Conservation (phyloP, 2,888 invertebrate genomes). For the Perithous albicinctus region DNA sequence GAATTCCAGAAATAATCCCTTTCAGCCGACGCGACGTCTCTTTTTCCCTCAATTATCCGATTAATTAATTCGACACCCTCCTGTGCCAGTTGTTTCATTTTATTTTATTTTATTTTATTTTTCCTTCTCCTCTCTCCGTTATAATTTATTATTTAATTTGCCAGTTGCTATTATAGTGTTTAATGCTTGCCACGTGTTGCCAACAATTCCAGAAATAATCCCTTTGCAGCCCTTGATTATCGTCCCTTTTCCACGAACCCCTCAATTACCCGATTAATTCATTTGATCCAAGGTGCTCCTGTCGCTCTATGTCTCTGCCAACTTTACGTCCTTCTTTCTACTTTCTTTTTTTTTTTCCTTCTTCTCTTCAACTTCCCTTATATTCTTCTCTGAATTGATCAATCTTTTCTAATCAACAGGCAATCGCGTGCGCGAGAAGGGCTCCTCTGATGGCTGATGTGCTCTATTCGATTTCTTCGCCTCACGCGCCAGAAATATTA, state of each 20-base stretch:
- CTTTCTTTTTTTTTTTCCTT: conserved; percentile 5
- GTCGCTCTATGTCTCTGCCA: too few species aligned
- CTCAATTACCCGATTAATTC: conserved; percentile 61
- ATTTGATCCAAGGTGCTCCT: conserved; percentile 40
- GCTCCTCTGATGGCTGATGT: conserved; percentile 8
- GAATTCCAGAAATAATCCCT: too few species aligned
- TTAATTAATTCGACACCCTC: too few species aligned
- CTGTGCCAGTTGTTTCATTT: too few species aligned
- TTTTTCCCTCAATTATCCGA: too few species aligned
- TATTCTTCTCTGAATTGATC: conserved; percentile 50
- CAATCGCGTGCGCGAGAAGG: conserved; percentile 67
- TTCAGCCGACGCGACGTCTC: too few species aligned
- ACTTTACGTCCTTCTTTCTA: not conserved
- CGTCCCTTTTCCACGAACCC: conserved; percentile 24
- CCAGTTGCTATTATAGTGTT: not conserved
- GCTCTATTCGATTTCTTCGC: conserved; percentile 33
- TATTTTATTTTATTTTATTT: too few species aligned
- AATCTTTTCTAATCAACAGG: conserved; percentile 72
- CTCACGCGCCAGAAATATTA: conserved; percentile 24
- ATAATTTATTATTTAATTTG: too few species aligned
- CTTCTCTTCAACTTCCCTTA: conserved; percentile 32
- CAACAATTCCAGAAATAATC: not conserved
- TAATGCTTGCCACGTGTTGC: conserved; percentile 1
- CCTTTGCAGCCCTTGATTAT: not conserved
- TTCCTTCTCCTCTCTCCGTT: too few species aligned